A percentile compares a stretch with the other conserved stretches of the same genome.
Evolutionary conservation across 2,888 invertebrate genomes (phyloP).

Genomic region (Leucophenga maculata): DNA sequence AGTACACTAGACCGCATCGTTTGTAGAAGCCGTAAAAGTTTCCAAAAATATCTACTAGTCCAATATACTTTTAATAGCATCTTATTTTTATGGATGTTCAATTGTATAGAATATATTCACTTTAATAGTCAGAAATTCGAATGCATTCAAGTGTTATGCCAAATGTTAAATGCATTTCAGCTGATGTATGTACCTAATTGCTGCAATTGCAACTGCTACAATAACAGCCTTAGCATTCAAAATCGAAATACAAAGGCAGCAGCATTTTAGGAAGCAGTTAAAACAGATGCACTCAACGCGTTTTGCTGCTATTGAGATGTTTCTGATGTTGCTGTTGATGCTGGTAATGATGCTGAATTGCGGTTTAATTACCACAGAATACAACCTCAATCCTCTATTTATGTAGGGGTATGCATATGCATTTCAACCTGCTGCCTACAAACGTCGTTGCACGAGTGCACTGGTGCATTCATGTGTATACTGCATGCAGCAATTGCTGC

Average conservation of each 20-base stretch:
- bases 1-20: too few species aligned
- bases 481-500: not conserved
- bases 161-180: too few species aligned
- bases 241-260: slow-evolving; percentile 11
- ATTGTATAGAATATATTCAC: not conserved
- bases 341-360: slow-evolving; percentile 59
- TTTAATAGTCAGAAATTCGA: too few species aligned
- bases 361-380: slow-evolving; percentile 61
- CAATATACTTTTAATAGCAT: too few species aligned
- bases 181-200: slow-evolving; percentile 48
- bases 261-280: not conserved
- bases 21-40: too few species aligned
- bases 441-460: not conserved
- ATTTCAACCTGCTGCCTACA: not conserved
- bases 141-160: too few species aligned
- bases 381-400: slow-evolving; percentile 31
- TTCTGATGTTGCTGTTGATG: slow-evolving; percentile 50
- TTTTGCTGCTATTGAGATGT: slow-evolving; percentile 30
- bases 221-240: slow-evolving; percentile 30
- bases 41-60: too few species aligned
- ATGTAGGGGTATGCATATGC: not conserved
- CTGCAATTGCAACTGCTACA: slow-evolving; percentile 53
- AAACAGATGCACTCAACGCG: slow-evolving; percentile 10
- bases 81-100: too few species aligned
- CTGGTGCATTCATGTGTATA: slow-evolving; percentile 23